Evolutionary conservation across 2,888 invertebrate species (phyloP).

Genomic region (Euzophera pinguis): DNA sequence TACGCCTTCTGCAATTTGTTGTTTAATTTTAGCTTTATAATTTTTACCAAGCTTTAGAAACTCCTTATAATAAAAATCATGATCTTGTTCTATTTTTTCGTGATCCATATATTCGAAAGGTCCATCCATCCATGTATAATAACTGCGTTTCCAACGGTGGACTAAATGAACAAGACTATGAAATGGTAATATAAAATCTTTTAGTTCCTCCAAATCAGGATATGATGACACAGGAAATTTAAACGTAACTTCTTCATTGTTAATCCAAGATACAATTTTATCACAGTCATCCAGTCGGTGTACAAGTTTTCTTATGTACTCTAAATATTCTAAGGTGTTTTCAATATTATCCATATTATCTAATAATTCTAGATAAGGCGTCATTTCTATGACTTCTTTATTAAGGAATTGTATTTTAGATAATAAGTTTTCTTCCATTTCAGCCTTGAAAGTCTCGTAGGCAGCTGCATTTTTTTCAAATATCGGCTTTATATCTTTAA

Average conservation of each 20-base stretch:
- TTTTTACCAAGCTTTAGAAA: conserved; percentile 89
- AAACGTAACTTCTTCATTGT: conserved; percentile 92
- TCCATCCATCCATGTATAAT: conserved; percentile 95
- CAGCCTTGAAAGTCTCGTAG: conserved; percentile 89
- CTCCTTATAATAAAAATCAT: conserved; percentile 89
- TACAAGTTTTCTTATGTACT: conserved; percentile 87
- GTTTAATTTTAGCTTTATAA: conserved; percentile 87
- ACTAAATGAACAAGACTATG: conserved; percentile 83
- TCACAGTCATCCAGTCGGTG: conserved; percentile 87
- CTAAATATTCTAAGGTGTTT: conserved; percentile 88
- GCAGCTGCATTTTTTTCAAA: conserved; percentile 89
- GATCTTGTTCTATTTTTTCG: conserved; percentile 86
- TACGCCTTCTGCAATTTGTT: conserved; percentile 84
- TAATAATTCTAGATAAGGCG: conserved; percentile 87
- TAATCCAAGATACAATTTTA: conserved; percentile 90
- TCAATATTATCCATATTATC: conserved; percentile 91
- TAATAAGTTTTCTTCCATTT: conserved; percentile 90
- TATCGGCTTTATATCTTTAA: conserved; percentile 88
- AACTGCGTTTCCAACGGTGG: conserved; percentile 87
- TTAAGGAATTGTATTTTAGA: conserved; percentile 85
- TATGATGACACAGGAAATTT: conserved; percentile 89
- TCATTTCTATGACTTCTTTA: conserved; percentile 84
- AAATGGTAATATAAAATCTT: conserved; percentile 85
- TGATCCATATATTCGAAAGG: conserved; percentile 92
- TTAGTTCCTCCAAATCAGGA: conserved; percentile 88